Conservation (phyloP, 2,797 vertebrate genomes). For the Hydrolagus colliei region DNA sequence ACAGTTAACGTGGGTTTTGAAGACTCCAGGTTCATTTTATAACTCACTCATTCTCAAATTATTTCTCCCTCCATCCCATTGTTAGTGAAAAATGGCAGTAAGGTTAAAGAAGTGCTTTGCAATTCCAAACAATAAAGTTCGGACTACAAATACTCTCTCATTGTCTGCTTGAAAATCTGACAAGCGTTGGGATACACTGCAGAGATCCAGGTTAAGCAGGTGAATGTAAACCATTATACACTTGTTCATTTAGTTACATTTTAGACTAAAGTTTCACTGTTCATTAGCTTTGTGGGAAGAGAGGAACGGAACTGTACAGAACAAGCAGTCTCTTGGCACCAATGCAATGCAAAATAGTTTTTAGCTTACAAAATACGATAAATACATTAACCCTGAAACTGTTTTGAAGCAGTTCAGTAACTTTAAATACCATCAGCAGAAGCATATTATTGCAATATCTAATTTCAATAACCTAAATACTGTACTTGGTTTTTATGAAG, state of each 20-base stretch:
- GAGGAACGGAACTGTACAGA: background rate
- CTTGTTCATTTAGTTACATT: slow-evolving; percentile 5
- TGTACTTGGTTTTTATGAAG: background rate
- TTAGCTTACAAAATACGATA: background rate
- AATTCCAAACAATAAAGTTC: background rate
- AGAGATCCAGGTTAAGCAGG: background rate
- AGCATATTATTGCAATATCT: background rate
- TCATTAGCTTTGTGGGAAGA: background rate
- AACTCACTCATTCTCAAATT: background rate
- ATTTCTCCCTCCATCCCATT: background rate
- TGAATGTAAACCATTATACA: background rate
- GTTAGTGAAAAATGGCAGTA: slow-evolving; percentile 1
- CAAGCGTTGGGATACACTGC: too few relatives aligned
- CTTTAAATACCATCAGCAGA: background rate
- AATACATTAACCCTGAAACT: background rate
- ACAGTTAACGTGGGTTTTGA: too few relatives aligned
- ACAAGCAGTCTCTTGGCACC: background rate
- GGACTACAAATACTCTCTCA: background rate
- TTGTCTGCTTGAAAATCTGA: background rate
- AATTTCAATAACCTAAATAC: background rate
- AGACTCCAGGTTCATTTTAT: background rate
- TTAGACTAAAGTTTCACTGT: background rate
- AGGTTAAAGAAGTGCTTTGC: background rate
- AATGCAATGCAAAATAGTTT: background rate
- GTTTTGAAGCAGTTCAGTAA: background rate